Base-by-base conservation (phyloP, 1,140 invertebrate genomes). In the Agrilus planipennis region DNA sequence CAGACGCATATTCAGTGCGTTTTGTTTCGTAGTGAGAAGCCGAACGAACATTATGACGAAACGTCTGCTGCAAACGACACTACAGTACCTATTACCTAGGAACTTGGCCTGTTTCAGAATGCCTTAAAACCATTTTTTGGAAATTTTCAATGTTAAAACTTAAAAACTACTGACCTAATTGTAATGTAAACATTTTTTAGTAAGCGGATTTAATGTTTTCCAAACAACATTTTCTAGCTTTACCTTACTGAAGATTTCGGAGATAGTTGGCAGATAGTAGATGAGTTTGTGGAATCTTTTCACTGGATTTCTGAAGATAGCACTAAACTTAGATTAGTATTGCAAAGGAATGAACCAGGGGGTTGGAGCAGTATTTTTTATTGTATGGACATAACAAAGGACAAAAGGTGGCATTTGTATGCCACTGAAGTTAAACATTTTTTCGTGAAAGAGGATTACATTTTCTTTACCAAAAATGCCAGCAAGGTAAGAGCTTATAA, bases 201-300 rank as follows among this genome's bases (percentile, higher is more conserved):
- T n/a, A n/a, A n/a, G n/a, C n/a, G n/a, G n/a, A n/a, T n/a, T n/a
- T n/a, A n/a, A n/a, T n/a, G n/a, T n/a, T n/a, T n/a, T n/a, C n/a
- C 21, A 29, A 16, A 28, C 20, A 18, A 35, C 49, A 37, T 38
- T 46, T 54, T 68, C 40, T 55, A 87, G 82, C 61, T 92, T 9
- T 89, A 80, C 68, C 52, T 84, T 19, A 85, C 85, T 1, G 57
- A 68, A 43, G 73, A 89, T 63, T 81, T 80, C 58, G 87, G 88
- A 1, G 58, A 67, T 42, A 71, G 70, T 0, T 91, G 84, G 76
- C 63, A 61, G 11, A 29, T 71, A 20, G 67, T 84, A 28, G 73
- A 84, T 45, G 68, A 71, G 32, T 79, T 68, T 55, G 86, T 92
- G 0, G 86, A 88, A 57, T 69, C 78, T 0, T 84, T 84, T 57